phyloP scores from a whole-genome alignment of 2,888 invertebrate genomes.

The Helobdella robusta region DNA sequence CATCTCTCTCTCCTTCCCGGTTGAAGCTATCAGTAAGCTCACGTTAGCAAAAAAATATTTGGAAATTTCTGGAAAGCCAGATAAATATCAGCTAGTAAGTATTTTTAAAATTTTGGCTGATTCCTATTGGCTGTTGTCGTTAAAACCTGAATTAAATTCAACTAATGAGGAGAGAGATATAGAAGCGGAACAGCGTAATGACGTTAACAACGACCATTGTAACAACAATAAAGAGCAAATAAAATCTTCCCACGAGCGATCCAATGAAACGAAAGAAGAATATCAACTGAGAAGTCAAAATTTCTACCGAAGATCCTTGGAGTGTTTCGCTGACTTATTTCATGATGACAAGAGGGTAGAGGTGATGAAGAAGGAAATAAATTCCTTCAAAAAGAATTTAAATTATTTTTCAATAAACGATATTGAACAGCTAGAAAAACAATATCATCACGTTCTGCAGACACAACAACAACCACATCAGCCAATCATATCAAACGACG shows the following conservation, averaged over 20 bases:
- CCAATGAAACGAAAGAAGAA: background rate
- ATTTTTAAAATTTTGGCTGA: conserved; percentile 10
- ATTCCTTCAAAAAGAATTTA: background rate
- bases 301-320: background rate
- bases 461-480: too few species aligned
- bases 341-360: background rate
- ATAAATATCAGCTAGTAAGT: background rate
- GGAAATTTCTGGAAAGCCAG: conserved; percentile 10
- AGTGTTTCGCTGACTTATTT: background rate
- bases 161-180: background rate
- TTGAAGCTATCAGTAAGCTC: background rate
- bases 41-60: conserved; percentile 13
- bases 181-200: background rate
- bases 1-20: background rate
- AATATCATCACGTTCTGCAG: background rate
- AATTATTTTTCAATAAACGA: background rate
- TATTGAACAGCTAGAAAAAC: background rate
- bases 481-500: background rate
- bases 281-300: conserved; percentile 2
- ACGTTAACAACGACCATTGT: too few species aligned
- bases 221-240: too few species aligned
- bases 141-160: background rate
- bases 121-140: conserved; percentile 4
- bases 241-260: too few species aligned
- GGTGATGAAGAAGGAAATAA: background rate